Base-by-base conservation (phyloP, 2,797 vertebrate species). In the Telmatherina bonti region DNA sequence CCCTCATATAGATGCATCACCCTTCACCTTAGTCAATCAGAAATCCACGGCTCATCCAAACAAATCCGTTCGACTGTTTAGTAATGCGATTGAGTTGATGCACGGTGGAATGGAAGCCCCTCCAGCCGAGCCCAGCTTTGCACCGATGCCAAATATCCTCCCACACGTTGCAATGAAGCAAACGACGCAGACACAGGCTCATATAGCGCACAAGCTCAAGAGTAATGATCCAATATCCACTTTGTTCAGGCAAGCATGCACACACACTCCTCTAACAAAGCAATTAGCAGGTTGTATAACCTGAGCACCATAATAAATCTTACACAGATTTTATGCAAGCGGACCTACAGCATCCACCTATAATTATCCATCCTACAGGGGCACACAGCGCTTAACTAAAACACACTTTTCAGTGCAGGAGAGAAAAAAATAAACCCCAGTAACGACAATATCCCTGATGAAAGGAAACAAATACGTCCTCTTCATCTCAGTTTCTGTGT, bases 261-360 rank as follows among this genome's bases (percentile, higher is more conserved):
- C 79, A 15, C 76, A 76, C 30, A 58, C 66, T 62, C n/a, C 73
- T 15, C 20, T 33, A 78, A 78, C 81, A 76, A 82, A 86, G 77
- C 76, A 84, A 88, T 88, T 87, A 73, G 69, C 52, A 79, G 47
- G 55, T 82, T 74, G 79, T 74, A 70, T 81, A 88, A 79, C 74
- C 68, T 60, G 24, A 70, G 79, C 62, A 73, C 66, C 79, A 75
- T 77, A 74, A 66, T 65, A 53, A 72, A 72, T 63, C 70, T 78
- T 62, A 27, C 62, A 45, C 60, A 4, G 61, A 74, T 60, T 72
- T 53, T n/a, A 73, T 62, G 60, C 66, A 69, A 51, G 70, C 61
- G 35, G 26, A 41, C 53, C 43, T 64, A 62, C 67, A 60, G 74
- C 64, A 69, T 24, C 29, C 30, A 7, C 27, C 41, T 59, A 67